phyloP scores from a whole-genome alignment of 2,113 vertebrate species.

The Ascaphus truei region DNA sequence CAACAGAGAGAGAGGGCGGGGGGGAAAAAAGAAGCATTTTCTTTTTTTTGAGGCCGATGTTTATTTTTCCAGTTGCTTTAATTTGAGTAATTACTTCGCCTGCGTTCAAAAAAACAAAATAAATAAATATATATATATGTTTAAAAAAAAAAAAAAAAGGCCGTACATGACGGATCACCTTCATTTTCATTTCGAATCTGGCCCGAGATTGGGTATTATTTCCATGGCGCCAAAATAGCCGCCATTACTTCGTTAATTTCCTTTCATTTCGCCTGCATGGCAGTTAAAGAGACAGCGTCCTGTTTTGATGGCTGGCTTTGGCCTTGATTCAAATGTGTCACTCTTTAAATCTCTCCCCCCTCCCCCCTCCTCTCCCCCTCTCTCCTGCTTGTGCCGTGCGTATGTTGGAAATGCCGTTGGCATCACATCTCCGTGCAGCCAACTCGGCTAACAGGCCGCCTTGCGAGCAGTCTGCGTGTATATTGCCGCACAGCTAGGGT shows the following conservation, averaged over 20 bases:
- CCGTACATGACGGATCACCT: slow-evolving; percentile 70
- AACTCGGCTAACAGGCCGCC: no score
- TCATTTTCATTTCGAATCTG: slow-evolving; percentile 50
- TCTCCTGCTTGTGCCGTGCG: not conserved
- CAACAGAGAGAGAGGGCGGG: not conserved
- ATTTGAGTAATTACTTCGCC: slow-evolving; percentile 71
- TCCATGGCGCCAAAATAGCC: slow-evolving; percentile 70
- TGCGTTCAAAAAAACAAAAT: slow-evolving; percentile 57
- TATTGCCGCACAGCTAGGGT: no score
- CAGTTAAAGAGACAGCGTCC: slow-evolving; percentile 50
- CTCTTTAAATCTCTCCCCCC: slow-evolving; percentile 21
- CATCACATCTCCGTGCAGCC: not conserved
- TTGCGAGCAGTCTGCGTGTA: no score
- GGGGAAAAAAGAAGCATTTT: slow-evolving; percentile 20
- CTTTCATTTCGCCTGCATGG: slow-evolving; percentile 60
- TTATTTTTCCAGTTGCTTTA: slow-evolving; percentile 70
- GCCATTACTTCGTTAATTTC: slow-evolving; percentile 73
- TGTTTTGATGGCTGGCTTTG: slow-evolving; percentile 39
- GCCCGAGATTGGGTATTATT: slow-evolving; percentile 60
- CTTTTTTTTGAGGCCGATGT: slow-evolving; percentile 49
- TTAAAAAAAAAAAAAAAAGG: slow-evolving; percentile 64
- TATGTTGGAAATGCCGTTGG: not conserved
- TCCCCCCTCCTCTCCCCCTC: not conserved
- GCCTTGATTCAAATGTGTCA: slow-evolving; percentile 22
- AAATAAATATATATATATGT: slow-evolving; percentile 61